Base-by-base conservation (phyloP, 2,888 invertebrate genomes). In the Spialia ferax region DNA sequence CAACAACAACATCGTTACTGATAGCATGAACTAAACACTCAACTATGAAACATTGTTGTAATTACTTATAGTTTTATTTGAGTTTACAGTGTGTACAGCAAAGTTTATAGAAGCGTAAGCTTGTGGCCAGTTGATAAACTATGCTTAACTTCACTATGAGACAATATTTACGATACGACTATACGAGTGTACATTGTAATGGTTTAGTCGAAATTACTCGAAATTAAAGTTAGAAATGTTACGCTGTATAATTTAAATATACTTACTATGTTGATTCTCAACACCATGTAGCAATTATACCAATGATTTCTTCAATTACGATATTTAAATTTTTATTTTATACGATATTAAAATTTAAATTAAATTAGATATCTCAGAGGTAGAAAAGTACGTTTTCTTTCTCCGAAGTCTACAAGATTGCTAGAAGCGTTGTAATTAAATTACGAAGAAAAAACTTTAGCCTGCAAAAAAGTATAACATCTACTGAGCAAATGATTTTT, bases 81-180 rank as follows among this genome's bases (percentile, higher is more conserved):
- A 55, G 45, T 64, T 64, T 50, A 23, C 29, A 35, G 29, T 45
- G 50, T 48, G 26, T 38, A 45, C 42, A 60, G 18, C 45, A 22
- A 38, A 57, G 42, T 59, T 26, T 23, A 15, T 35, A 42, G 42
- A 45, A 26, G 23, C 42, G 23, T 42, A 13, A 45, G 42, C 48
- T 50, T 23, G 26, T 63, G 62, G 64, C 57, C 26, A 38, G 38
- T 38, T 48, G 35, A 65, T 59, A 65, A 64, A 65, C 65, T 22
- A 52, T 52, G 48, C 13, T 32, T 57, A 48, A 64, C 42, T 64
- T 57, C 4, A 18, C 29, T 42, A 42, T 50, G 48, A 18, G 45
- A 56, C 35, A 64, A 48, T 35, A 57, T 54, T 63, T 54, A 42
- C 38, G 20, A 22, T 48, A 20, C 26, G 13, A 42, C 38, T 13